Percentiles rank a stretch among this genome's conserved stretches.
Evolutionary conservation across 2,888 invertebrate genomes (phyloP).

Genomic region (Cerceris rybyensis): DNA sequence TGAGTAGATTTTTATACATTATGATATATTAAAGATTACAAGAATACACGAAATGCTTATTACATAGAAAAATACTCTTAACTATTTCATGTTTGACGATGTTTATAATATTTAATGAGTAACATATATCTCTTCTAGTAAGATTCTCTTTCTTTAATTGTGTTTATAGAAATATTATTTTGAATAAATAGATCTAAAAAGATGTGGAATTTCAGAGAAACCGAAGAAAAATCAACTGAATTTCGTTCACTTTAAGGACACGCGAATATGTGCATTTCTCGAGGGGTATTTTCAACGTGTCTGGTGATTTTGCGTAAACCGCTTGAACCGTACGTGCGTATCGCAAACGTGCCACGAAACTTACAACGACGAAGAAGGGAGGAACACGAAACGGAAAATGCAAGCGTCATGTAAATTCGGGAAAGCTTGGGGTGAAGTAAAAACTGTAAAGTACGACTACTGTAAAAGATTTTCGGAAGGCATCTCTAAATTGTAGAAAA

Average conservation of each 20-base stretch:
- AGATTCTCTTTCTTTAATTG: no score
- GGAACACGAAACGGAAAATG: conserved; percentile 27
- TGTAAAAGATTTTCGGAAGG: conserved; percentile 51
- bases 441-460: conserved; percentile 28
- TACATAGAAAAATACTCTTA: no score
- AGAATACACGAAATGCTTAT: no score
- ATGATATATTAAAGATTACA: no score
- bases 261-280: not conserved
- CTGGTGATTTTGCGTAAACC: conserved; percentile 4
- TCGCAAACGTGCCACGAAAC: not conserved
- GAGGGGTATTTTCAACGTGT: not conserved
- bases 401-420: not conserved
- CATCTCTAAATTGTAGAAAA: conserved; percentile 63
- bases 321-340: conserved; percentile 17
- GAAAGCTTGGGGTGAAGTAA: not conserved
- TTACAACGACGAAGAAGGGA: not conserved
- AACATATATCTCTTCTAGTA: no score
- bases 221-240: no score
- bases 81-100: no score
- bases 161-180: no score
- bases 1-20: no score
- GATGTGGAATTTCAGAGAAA: no score
- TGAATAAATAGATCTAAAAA: no score
- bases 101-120: no score
- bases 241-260: not conserved